A percentile compares a stretch with the other conserved stretches of the same genome.
phyloP scores from a whole-genome alignment of 2,113 vertebrate genomes.

The Cebidichthys violaceus region DNA sequence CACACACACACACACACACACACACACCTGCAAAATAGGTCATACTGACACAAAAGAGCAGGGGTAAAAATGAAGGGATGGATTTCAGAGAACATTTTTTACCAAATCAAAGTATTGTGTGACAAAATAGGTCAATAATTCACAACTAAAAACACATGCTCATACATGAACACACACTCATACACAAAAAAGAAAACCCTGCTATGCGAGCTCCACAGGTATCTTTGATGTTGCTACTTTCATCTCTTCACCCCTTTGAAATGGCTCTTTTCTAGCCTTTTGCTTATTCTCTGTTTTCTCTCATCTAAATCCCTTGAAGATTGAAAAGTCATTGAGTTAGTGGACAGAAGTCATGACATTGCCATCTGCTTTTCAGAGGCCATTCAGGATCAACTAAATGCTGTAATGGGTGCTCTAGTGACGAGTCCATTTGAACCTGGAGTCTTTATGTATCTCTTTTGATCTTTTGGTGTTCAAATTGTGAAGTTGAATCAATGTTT shows the following conservation, averaged over 20 bases:
- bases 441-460: not conserved
- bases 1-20: slow-evolving; percentile 10
- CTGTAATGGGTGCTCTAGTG: not conserved
- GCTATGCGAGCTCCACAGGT: slow-evolving; percentile 32
- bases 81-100: not conserved
- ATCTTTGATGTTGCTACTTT: slow-evolving; percentile 56
- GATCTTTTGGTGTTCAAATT: slow-evolving; percentile 1
- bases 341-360: not conserved
- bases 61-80: not conserved
- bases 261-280: slow-evolving; percentile 20
- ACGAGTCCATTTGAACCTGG: not conserved
- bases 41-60: slow-evolving; percentile 18
- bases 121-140: slow-evolving; percentile 10
- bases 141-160: not conserved
- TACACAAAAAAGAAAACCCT: slow-evolving; percentile 1
- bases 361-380: not conserved
- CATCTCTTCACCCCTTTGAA: slow-evolving; percentile 46
- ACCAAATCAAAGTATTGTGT: not conserved
- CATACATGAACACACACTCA: not conserved
- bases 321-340: not conserved
- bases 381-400: not conserved
- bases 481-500: not conserved
- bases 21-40: slow-evolving; percentile 5
- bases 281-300: slow-evolving; percentile 16
- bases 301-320: slow-evolving; percentile 32